phyloP scores from a whole-genome alignment of 2,888 invertebrate species.

The Trichopoda pennipes region DNA sequence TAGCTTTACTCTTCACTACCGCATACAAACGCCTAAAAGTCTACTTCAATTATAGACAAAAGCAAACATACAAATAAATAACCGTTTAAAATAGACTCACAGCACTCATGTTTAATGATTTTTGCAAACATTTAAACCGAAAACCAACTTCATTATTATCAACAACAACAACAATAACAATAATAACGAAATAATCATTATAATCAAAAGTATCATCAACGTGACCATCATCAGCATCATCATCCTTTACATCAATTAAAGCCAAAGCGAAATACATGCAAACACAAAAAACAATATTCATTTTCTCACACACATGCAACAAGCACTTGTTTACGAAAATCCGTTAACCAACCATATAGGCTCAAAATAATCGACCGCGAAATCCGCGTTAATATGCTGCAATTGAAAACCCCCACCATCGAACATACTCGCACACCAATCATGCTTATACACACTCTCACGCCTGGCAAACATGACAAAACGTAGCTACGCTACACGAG shows the following conservation, averaged over 20 bases:
- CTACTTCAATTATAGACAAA: constrained; percentile 53
- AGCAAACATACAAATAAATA: constrained; percentile 55
- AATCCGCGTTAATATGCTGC: constrained; percentile 77
- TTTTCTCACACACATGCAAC: constrained; percentile 17
- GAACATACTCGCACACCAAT: constrained; percentile 22
- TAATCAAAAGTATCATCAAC: constrained; percentile 39
- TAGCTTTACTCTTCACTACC: not conserved
- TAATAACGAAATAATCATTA: constrained; percentile 18
- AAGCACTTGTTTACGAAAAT: constrained; percentile 56
- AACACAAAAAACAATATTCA: constrained; percentile 15
- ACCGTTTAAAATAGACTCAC: constrained; percentile 57
- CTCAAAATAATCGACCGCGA: constrained; percentile 76
- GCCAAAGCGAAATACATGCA: constrained; percentile 16
- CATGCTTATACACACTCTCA: constrained; percentile 29
- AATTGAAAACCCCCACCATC: constrained; percentile 69
- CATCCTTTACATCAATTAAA: constrained; percentile 63
- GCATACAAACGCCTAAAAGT: constrained; percentile 49
- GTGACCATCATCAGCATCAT: constrained; percentile 58
- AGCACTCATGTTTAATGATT: constrained; percentile 64
- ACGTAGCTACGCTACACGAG: constrained; percentile 11
- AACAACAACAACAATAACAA: constrained; percentile 21
- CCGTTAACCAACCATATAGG: constrained; percentile 68
- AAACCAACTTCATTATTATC: constrained; percentile 52
- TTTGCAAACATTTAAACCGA: constrained; percentile 64
- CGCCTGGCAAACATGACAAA: constrained; percentile 13